Conservation (phyloP, 2,888 invertebrate genomes). For the Alcis repandata region DNA sequence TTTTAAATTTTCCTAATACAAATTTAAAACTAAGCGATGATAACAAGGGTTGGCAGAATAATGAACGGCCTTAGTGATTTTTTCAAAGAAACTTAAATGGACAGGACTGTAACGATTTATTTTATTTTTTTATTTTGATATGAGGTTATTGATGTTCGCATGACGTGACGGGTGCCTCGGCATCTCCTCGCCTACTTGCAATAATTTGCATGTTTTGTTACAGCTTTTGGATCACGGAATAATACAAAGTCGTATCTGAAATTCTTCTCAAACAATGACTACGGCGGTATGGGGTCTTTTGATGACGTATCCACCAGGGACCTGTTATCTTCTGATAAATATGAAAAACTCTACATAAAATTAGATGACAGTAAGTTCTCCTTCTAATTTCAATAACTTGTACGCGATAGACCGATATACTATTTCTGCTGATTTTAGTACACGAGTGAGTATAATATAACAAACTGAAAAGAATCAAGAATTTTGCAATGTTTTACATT, state of each 20-base stretch:
- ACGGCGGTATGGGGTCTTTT: not conserved
- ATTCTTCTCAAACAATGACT: not conserved
- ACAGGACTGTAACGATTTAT: not conserved
- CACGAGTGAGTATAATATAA: too few species aligned
- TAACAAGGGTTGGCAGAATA: too few species aligned
- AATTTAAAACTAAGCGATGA: too few species aligned
- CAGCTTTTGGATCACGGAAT: not conserved
- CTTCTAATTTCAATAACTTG: too few species aligned
- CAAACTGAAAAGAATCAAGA: too few species aligned
- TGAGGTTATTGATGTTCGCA: not conserved
- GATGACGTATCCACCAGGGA: not conserved
- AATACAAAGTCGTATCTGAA: not conserved
- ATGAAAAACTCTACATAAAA: not conserved
- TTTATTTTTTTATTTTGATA: too few species aligned
- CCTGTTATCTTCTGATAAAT: not conserved
- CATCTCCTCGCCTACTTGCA: not conserved
- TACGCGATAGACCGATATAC: too few species aligned
- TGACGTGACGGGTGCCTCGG: not conserved
- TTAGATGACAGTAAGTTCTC: not conserved
- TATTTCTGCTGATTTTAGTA: too few species aligned
- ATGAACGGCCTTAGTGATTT: too few species aligned
- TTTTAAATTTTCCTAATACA: too few species aligned
- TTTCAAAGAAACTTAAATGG: too few species aligned
- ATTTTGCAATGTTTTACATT: too few species aligned
- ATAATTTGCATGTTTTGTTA: not conserved